Conservation (phyloP, 37 sponge, comb jelly and placozoan species). For the Agelas oroides region DNA sequence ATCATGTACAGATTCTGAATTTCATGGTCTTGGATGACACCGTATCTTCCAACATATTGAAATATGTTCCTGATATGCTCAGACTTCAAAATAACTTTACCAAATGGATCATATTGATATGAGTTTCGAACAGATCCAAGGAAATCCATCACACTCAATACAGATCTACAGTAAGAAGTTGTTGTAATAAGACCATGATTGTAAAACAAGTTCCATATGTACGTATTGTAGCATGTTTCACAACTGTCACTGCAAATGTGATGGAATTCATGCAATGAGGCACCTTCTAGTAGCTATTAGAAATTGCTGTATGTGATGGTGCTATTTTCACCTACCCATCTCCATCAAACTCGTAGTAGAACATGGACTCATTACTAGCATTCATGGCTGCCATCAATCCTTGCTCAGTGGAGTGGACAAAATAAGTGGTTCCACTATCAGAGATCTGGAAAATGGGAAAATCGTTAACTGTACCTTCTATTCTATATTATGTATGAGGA, state of each 20-base stretch:
- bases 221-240: too few relatives aligned
- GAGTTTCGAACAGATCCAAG: constrained; percentile 1
- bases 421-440: constrained; percentile 5
- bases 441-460: too few relatives aligned
- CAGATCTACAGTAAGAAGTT: constrained; percentile 32
- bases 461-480: too few relatives aligned
- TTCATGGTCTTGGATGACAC: constrained; percentile 23
- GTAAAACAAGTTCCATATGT: too few relatives aligned
- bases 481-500: too few relatives aligned
- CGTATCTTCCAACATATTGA: constrained; percentile 24
- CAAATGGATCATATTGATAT: constrained; percentile 54
- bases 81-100: neutral
- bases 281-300: too few relatives aligned
- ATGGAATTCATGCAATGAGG: too few relatives aligned
- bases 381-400: constrained; percentile 22
- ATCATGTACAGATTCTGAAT: constrained; percentile 31
- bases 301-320: too few relatives aligned
- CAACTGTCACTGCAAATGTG: too few relatives aligned
- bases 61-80: neutral
- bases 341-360: constrained; percentile 36
- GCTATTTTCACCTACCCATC: constrained; percentile 48
- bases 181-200: neutral
- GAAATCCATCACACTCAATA: constrained; percentile 7
- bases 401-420: constrained; percentile 17
- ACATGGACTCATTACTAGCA: neutral